Conservation (phyloP, 2,888 invertebrate genomes). For the Dryobota labecula region DNA sequence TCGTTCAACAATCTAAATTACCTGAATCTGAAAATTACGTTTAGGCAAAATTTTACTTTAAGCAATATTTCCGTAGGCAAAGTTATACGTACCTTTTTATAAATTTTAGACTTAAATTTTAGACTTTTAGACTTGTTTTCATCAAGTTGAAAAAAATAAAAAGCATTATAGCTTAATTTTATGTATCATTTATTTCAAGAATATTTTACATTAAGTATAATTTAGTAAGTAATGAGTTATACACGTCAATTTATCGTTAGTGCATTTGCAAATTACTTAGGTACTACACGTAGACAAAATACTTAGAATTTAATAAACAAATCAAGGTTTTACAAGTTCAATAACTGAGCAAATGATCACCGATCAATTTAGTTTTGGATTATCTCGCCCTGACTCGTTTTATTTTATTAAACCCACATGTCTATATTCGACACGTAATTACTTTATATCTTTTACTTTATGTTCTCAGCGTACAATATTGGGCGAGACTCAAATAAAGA, state of each 20-base stretch:
- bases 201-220: conserved; percentile 72
- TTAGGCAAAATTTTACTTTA: background rate
- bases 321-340: conserved; percentile 16
- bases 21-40: background rate
- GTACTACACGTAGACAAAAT: conserved; percentile 44
- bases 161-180: conserved; percentile 37
- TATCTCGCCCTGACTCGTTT: conserved; percentile 10
- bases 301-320: conserved; percentile 35
- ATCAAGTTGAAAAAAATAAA: conserved; percentile 44
- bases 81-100: background rate
- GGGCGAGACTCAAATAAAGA: conserved; percentile 25
- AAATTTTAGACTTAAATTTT: background rate
- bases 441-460: conserved; percentile 1
- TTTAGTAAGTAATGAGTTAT: conserved; percentile 58
- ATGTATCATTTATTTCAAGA: conserved; percentile 79
- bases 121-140: background rate
- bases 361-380: conserved; percentile 16
- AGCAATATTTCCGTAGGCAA: background rate
- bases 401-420: conserved; percentile 8
- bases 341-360: conserved; percentile 49
- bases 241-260: conserved; percentile 54
- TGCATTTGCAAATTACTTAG: conserved; percentile 48
- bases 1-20: too few relatives aligned
- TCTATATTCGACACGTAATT: background rate
- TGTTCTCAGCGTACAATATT: background rate